Percentiles rank a stretch among this genome's conserved stretches.
Conservation (phyloP, 2,113 vertebrate genomes). For the Megaleporinus macrocephalus region DNA sequence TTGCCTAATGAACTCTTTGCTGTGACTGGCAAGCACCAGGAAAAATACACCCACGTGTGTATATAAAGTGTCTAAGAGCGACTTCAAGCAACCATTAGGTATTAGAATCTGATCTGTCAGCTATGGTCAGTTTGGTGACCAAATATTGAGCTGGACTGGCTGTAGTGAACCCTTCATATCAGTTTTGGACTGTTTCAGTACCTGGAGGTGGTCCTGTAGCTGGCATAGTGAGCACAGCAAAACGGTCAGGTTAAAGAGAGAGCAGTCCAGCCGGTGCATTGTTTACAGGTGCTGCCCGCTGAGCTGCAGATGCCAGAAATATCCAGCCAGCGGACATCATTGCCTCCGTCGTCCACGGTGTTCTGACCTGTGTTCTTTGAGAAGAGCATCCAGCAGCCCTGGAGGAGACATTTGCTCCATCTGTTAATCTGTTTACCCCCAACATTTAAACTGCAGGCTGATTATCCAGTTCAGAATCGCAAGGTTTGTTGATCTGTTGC, state of each 20-base stretch:
- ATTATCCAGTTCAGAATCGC: too few relatives aligned
- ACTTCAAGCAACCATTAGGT: too few relatives aligned
- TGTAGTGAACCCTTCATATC: constrained; percentile 9
- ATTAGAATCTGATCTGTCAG: not conserved
- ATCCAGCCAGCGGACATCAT: not conserved
- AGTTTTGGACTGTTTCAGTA: constrained; percentile 25
- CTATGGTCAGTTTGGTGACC: not conserved
- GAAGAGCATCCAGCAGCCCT: not conserved
- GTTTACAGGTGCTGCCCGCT: constrained; percentile 22
- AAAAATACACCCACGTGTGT: too few relatives aligned
- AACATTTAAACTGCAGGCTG: too few relatives aligned
- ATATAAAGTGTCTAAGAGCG: too few relatives aligned
- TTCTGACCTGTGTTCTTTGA: not conserved
- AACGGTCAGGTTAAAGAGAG: not conserved
- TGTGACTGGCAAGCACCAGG: too few relatives aligned
- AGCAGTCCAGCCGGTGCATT: constrained; percentile 3
- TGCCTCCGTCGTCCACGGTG: not conserved
- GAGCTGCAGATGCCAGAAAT: constrained; percentile 3
- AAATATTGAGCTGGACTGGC: constrained; percentile 1
- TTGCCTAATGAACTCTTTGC: too few relatives aligned
- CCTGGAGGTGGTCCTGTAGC: constrained; percentile 13
- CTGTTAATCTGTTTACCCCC: not conserved
- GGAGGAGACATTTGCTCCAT: not conserved
- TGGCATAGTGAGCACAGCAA: constrained; percentile 6
- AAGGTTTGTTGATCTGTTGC: too few relatives aligned